phyloP scores from a whole-genome alignment of 2,113 vertebrate species.

The Scopus umbretta region DNA sequence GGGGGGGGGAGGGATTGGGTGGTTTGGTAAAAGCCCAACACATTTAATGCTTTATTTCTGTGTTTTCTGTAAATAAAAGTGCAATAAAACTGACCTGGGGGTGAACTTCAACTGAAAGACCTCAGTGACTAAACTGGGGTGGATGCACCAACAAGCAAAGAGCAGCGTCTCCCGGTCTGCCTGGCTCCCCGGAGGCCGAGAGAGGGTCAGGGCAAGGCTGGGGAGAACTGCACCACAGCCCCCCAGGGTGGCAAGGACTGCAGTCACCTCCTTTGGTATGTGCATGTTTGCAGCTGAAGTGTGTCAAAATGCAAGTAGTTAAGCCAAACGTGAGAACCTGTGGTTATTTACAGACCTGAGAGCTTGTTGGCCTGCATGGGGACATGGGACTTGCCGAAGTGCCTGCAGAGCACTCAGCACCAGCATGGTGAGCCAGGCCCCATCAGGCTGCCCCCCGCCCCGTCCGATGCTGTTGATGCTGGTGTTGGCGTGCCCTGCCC shows the following conservation, averaged over 20 bases:
- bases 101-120: slow-evolving; percentile 20
- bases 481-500: background rate
- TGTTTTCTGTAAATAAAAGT: slow-evolving; percentile 84
- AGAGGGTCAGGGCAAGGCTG: rapidly evolving
- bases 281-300: background rate
- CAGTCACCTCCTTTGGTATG: background rate
- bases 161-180: background rate
- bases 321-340: background rate
- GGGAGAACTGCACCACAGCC: background rate
- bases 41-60: slow-evolving; percentile 72
- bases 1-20: background rate
- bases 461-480: background rate
- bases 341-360: background rate
- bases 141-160: background rate
- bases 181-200: rapidly evolving
- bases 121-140: background rate
- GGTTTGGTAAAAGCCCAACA: slow-evolving; percentile 67
- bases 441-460: background rate
- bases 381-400: too few relatives aligned
- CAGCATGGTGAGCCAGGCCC: background rate
- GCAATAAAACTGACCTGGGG: slow-evolving; percentile 49
- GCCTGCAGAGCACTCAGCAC: background rate
- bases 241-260: rapidly evolving
- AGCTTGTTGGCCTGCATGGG: background rate
- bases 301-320: background rate